Base-by-base conservation (phyloP, 2,113 vertebrate species). In the Pelecanoides urinatrix region DNA sequence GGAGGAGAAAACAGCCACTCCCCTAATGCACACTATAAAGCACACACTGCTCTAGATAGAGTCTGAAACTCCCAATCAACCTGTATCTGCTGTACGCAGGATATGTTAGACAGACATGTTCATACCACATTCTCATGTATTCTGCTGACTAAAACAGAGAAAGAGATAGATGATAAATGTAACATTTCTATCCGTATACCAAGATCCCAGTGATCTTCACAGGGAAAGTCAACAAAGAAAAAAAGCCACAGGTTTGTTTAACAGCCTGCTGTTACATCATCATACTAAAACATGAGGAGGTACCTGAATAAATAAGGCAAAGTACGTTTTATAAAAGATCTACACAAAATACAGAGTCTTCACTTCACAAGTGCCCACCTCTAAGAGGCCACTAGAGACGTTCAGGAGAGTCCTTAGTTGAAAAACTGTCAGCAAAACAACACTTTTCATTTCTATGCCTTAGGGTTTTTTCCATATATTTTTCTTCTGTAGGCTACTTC, bases 21-120 rank as follows among this genome's bases (percentile, higher is more conserved):
- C 27, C 6, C 42, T 68, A 38, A 58, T 2, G 12, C 34, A 52
- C 29, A 11, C 6, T 1, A 13, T 10, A 12, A 10, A 59, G 32
- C 44, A 14, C 55, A 74, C 11, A 2, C 20, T 29, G 49, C 12
- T 17, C 22, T 3, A 5, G 42, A 25, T 2, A 45, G 25, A n/a
- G 20, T 1, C 34, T 32, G 42, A 18, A 40, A 3, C 21, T 45
- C 63, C 38, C 56, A 26, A 2, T 2, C 34, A 66, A 45, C 32
- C 53, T 27, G 20, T 7, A 1, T 1, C 61, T 42, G 23, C 61
- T 18, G 10, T 1, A 16, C 30, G 23, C 11, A n/a, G 32, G 16
- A 4, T 19, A 6, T 3, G 2, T 8, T 3, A 7, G 11, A 42
- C 47, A 74, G 20, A 40, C 9, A 2, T 0, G 13, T 10, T 26